Percentiles rank a stretch among this genome's conserved stretches.
Evolutionary conservation across 2,888 invertebrate genomes (phyloP).

Genomic region (Drosophila macrospina): DNA sequence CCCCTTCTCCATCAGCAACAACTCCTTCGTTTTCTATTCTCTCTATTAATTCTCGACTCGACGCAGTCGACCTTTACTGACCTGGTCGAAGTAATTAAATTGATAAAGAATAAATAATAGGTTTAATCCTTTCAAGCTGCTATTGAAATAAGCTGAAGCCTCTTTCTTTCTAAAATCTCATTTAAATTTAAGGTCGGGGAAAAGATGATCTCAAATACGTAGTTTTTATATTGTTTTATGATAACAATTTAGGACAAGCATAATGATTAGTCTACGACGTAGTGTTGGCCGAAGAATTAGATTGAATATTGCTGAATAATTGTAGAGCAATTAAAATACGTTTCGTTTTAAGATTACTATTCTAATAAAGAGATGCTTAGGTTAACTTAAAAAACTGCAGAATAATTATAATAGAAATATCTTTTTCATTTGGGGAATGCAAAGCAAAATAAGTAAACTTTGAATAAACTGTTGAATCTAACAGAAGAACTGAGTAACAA

Average conservation of each 20-base stretch:
- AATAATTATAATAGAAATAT: neutral
- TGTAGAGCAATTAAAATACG: neutral
- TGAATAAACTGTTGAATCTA: neutral
- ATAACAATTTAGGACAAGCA: constrained; percentile 15
- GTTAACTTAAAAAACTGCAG: neutral
- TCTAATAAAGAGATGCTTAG: neutral
- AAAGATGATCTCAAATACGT: neutral
- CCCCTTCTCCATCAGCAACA: no score
- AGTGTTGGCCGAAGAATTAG: constrained; percentile 5
- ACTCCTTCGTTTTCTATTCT: no score
- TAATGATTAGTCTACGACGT: neutral
- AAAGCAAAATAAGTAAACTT: no score
- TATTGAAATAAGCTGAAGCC: no score
- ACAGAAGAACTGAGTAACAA: neutral
- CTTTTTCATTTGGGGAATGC: neutral
- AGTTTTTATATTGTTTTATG: neutral
- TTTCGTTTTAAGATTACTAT: neutral
- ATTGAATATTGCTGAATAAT: neutral
- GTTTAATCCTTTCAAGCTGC: no score
- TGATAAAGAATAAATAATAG: no score
- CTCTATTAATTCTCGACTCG: no score
- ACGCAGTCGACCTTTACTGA: no score
- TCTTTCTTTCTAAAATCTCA: neutral
- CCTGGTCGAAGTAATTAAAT: no score
- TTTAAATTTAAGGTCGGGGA: constrained; percentile 6